Conservation (phyloP, 2,888 invertebrate genomes). For the Muscina levida region DNA sequence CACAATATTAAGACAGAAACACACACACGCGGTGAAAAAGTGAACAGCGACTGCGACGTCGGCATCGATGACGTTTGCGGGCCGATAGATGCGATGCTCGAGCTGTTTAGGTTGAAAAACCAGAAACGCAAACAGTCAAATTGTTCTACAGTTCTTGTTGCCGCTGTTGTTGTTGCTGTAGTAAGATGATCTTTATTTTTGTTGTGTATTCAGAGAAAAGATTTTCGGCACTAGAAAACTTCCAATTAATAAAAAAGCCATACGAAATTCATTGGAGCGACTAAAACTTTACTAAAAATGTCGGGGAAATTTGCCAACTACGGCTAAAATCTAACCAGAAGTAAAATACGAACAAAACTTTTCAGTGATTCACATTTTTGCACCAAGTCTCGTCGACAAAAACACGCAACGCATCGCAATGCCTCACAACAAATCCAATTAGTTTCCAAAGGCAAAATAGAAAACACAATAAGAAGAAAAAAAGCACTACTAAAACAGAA, state of each 20-base stretch:
- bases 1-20: not conserved
- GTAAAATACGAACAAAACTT: constrained; percentile 46
- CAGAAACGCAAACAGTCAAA: not conserved
- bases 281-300: no score
- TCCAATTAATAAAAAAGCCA: constrained; percentile 7
- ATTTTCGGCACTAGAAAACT: not conserved
- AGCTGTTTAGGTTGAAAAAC: not conserved
- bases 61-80: not conserved
- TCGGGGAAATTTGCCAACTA: no score
- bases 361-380: constrained; percentile 50
- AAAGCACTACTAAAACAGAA: constrained; percentile 29
- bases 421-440: constrained; percentile 58
- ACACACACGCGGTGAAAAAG: not conserved
- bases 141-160: constrained; percentile 7
- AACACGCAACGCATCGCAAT: constrained; percentile 31
- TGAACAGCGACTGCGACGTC: not conserved
- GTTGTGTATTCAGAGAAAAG: constrained; percentile 20
- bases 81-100: no score
- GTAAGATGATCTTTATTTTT: not conserved
- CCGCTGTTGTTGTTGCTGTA: constrained; percentile 9
- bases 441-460: constrained; percentile 22
- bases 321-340: constrained; percentile 21
- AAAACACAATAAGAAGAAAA: constrained; percentile 21
- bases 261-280: no score
- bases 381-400: constrained; percentile 7